These are phyloP conservation scores for Sterrhoptilus dennistouni DNA, from an alignment of 2,113 vertebrate species.

Conservation along the genomic window DNA sequence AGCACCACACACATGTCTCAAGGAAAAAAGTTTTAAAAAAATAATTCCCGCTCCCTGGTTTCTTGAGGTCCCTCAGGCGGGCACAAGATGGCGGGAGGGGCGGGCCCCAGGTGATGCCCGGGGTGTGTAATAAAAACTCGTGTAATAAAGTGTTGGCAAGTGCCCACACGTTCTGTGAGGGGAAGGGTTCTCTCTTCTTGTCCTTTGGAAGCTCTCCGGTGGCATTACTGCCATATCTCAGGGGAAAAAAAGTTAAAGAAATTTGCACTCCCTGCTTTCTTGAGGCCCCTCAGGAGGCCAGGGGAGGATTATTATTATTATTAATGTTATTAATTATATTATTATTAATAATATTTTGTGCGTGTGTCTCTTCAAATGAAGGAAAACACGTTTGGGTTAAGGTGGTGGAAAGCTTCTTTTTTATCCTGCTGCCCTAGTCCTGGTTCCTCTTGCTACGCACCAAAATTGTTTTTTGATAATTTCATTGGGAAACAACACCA, in stretches of 20 bases:
- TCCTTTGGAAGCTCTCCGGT: accelerated
- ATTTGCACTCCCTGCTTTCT: accelerated
- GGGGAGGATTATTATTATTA: too few relatives aligned
- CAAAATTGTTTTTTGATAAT: neutral
- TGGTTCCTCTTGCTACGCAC: neutral
- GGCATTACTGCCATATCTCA: accelerated
- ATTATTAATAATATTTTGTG: neutral
- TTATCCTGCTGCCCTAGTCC: neutral
- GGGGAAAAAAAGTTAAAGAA: too few relatives aligned
- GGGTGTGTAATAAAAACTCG: accelerated
- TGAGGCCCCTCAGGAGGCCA: neutral
- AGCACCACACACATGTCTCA: too few relatives aligned
- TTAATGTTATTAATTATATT: too few relatives aligned
- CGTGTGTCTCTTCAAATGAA: accelerated
- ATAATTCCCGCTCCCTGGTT: too few relatives aligned
- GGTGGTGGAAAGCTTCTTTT: neutral
- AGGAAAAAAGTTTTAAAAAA: neutral
- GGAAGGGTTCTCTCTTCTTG: accelerated
- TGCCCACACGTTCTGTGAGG: accelerated
- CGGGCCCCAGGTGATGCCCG: neutral
- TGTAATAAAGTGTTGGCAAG: accelerated
- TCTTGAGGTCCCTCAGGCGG: too few relatives aligned
- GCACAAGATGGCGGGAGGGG: neutral
- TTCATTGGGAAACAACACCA: neutral
- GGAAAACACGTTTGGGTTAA: accelerated